phyloP scores from a whole-genome alignment of 1,140 invertebrate genomes.

The Papilio glaucus region DNA sequence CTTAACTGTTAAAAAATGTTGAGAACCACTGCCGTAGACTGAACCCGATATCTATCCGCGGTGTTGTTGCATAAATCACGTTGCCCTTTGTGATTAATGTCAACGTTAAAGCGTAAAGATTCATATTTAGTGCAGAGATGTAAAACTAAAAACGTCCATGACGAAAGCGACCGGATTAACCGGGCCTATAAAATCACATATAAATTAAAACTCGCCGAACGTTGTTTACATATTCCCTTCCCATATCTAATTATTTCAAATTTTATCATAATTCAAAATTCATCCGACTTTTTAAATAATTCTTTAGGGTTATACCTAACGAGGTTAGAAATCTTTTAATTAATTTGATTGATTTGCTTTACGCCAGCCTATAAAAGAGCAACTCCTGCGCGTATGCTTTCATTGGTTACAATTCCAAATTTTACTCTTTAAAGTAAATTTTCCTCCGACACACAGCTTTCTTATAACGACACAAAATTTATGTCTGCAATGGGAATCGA shows the following conservation, averaged over 20 bases:
- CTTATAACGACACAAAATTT: too few species aligned
- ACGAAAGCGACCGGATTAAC: constrained; percentile 79
- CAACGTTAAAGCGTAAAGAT: constrained; percentile 76
- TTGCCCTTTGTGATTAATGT: constrained; percentile 81
- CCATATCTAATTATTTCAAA: constrained; percentile 77
- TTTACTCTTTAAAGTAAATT: too few species aligned
- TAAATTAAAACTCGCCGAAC: constrained; percentile 76
- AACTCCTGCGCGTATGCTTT: too few species aligned
- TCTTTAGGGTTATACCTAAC: constrained; percentile 15
- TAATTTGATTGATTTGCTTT: neutral
- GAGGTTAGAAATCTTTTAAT: neutral
- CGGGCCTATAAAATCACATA: constrained; percentile 66
- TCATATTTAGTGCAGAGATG: constrained; percentile 76
- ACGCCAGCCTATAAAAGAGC: too few species aligned
- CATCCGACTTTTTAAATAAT: constrained; percentile 49
- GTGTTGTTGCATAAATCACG: constrained; percentile 75
- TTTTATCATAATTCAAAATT: constrained; percentile 76
- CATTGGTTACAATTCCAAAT: too few species aligned
- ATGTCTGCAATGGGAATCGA: too few species aligned
- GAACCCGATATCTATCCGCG: constrained; percentile 60
- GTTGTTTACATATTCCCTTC: constrained; percentile 76
- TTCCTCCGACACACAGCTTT: too few species aligned
- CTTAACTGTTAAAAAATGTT: constrained; percentile 6
- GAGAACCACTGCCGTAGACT: constrained; percentile 46
- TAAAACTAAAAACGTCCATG: constrained; percentile 61